These are phyloP conservation scores for Liolophura sinensis DNA, from an alignment of 1,140 invertebrate species.

Conservation along the genomic window DNA sequence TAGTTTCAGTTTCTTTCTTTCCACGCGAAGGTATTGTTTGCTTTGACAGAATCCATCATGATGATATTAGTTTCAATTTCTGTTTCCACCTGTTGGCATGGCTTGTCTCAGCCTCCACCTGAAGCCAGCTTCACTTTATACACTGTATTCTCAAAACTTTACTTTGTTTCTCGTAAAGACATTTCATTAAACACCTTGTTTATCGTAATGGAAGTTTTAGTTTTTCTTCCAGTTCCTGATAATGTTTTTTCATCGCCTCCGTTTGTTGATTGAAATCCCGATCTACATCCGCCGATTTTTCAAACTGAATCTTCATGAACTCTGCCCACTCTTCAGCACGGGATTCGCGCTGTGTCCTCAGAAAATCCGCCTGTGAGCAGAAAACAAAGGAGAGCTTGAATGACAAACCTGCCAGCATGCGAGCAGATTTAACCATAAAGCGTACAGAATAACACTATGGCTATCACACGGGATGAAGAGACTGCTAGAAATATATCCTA, in stretches of 20 bases:
- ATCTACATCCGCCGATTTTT: conserved; percentile 31
- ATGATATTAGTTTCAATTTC: too few relatives aligned
- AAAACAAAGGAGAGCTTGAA: conserved; percentile 4
- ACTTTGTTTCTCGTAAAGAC: too few relatives aligned
- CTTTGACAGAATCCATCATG: too few relatives aligned
- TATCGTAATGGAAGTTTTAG: neutral
- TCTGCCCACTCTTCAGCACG: conserved; percentile 25
- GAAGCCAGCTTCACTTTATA: too few relatives aligned
- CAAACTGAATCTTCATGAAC: conserved; percentile 30
- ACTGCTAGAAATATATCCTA: too few relatives aligned
- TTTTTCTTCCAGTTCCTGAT: conserved; percentile 27
- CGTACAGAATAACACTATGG: neutral
- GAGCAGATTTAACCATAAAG: neutral
- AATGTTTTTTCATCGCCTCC: conserved; percentile 22
- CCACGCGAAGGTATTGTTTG: too few relatives aligned
- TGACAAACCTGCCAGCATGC: neutral
- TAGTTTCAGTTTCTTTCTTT: too few relatives aligned
- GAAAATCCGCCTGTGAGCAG: conserved; percentile 16
- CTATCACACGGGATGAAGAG: too few relatives aligned
- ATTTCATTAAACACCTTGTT: too few relatives aligned
- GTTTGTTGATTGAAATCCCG: conserved; percentile 24
- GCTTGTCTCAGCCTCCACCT: too few relatives aligned
- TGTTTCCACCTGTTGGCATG: too few relatives aligned
- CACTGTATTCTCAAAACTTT: too few relatives aligned
- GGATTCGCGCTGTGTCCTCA: conserved; percentile 21